phyloP scores from a whole-genome alignment of 2,113 vertebrate genomes.

The Oreotrochilus melanogaster region DNA sequence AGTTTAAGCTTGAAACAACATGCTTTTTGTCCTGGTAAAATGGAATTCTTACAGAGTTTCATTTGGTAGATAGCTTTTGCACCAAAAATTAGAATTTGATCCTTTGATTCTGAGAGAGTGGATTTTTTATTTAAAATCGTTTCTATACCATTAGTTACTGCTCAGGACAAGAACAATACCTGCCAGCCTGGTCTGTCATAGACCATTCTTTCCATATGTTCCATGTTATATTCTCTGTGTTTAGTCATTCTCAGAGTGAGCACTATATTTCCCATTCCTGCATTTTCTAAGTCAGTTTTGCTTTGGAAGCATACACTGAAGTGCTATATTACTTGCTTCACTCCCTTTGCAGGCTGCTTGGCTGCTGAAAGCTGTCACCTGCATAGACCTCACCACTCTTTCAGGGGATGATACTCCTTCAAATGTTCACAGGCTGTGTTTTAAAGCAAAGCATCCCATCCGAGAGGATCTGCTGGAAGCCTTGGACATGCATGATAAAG shows the following conservation, averaged over 20 bases:
- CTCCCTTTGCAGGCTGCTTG: constrained; percentile 86
- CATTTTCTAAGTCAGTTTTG: neutral
- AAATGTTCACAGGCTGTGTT: constrained; percentile 90
- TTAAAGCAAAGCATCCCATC: constrained; percentile 92
- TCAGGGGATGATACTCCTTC: constrained; percentile 91
- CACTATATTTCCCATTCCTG: neutral
- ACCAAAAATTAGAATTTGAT: neutral
- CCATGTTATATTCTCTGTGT: accelerated
- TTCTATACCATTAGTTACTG: neutral
- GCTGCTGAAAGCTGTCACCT: constrained; percentile 92
- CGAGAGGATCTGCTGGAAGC: constrained; percentile 85
- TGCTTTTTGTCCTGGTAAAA: neutral
- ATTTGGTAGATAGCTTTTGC: neutral
- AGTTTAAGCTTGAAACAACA: neutral
- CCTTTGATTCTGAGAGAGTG: neutral
- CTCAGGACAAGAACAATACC: neutral
- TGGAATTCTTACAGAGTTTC: neutral
- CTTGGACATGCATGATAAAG: constrained; percentile 89
- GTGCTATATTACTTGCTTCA: neutral
- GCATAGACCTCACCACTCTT: constrained; percentile 94
- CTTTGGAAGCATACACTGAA: neutral
- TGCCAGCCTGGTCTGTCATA: neutral
- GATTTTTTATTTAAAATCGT: neutral
- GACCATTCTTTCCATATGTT: neutral
- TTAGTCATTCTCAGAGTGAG: neutral